phyloP scores from a whole-genome alignment of 2,888 invertebrate genomes.

The Himalopsyche kuldschensis region DNA sequence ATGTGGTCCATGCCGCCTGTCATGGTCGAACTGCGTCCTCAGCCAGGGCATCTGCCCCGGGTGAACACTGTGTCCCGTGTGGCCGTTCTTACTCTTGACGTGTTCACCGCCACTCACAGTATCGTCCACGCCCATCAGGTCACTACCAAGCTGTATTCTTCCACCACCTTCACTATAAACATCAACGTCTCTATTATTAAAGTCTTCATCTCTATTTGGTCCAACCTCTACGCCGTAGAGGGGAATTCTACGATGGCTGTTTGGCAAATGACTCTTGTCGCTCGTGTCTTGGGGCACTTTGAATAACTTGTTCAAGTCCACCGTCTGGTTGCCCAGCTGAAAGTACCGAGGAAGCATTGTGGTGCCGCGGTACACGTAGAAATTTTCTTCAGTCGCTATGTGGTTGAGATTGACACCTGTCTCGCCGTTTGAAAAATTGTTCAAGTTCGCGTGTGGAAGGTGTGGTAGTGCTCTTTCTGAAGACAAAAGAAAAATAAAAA shows the following conservation, averaged over 20 bases:
- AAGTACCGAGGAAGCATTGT: slow-evolving; percentile 42
- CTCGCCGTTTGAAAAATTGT: not conserved
- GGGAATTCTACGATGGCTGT: not conserved
- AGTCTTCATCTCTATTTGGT: slow-evolving; percentile 26
- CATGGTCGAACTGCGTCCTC: slow-evolving; percentile 49
- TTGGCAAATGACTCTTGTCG: not conserved
- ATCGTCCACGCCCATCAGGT: not conserved
- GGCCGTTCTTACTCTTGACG: not conserved
- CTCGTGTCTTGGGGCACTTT: slow-evolving; percentile 50
- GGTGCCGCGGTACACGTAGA: slow-evolving; percentile 16
- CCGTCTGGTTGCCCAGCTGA: slow-evolving; percentile 57
- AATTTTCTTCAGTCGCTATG: slow-evolving; percentile 28
- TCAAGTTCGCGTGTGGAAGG: not conserved
- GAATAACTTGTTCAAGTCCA: slow-evolving; percentile 57
- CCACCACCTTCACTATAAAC: slow-evolving; percentile 3
- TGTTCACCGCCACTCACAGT: not conserved
- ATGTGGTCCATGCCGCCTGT: slow-evolving; percentile 69
- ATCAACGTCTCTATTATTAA: slow-evolving; percentile 1
- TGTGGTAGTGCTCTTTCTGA: slow-evolving; percentile 18
- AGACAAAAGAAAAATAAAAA: not conserved
- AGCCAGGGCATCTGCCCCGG: slow-evolving; percentile 18
- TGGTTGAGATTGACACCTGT: slow-evolving; percentile 14
- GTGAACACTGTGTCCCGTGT: slow-evolving; percentile 1
- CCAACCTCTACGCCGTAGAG: not conserved
- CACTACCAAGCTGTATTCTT: not conserved